Evolutionary conservation across 1,140 invertebrate species (phyloP), one percentile per base, ranked within the genome.

Genomic region (Pemphigus obesinymphae): DNA sequence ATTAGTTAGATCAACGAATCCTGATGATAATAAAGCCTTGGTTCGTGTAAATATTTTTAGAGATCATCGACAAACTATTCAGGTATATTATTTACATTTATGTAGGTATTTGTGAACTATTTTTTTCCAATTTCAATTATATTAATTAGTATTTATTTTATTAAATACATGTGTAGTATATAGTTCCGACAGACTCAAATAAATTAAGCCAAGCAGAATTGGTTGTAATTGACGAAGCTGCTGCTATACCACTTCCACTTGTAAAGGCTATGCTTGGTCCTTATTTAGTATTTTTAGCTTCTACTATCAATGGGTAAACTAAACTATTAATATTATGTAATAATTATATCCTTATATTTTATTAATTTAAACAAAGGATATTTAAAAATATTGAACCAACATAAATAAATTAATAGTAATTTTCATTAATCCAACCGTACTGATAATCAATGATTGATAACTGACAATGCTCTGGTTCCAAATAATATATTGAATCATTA

Each of bases 201-300:
- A 92, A 96, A 83, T 88, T 99, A 37, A 93, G 93, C 23, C 96
- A 97, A 86, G 96, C 97, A 20, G 97, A 99, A 88, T 87, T 99
- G 17, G 89, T 99, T 40, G 92, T 99, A 29, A 98, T 99, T 84
- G 98, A 99, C 87, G 98, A 99, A 89, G 98, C 98, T 13, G 98
- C 98, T 4, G 98, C 98, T 26, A 99, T 99, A 84, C 98, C 98
- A 0, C 88, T 99, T 68, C 94, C 96, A 0, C 91, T 96, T 84
- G 97, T 99, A 0, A 96, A 96, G 85, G 91, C 92, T 55, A 93
- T 98, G 86, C 89, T 96, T 75, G 96, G 96, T 0, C 95, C 97
- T 1, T 98, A 98, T 86, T 89, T 99, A 48, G 94, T 97, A 6
- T 97, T 99, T 86, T 91, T 99, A 85, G 93, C 98, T 0, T 99